Conservation (phyloP, 2,113 vertebrate genomes). For the Willisornis vidua region DNA sequence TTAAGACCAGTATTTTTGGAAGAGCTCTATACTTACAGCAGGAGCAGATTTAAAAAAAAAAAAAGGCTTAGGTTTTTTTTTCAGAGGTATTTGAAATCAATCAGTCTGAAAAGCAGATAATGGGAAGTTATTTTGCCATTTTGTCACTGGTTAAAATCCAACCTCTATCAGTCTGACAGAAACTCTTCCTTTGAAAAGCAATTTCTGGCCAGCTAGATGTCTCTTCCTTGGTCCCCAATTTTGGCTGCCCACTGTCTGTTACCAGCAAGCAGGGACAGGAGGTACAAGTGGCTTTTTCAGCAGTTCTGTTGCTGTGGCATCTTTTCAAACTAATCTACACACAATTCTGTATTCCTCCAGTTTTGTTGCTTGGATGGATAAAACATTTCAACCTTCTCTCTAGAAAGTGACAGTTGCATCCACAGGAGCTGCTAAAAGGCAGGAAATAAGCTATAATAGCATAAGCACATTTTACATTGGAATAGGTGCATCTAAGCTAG, state of each 20-base stretch:
- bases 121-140: background rate
- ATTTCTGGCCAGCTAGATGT: background rate
- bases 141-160: background rate
- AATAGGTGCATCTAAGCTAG: background rate
- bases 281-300: background rate
- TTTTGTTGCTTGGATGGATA: background rate
- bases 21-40: background rate
- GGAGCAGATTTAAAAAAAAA: background rate
- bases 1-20: background rate
- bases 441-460: background rate
- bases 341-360: background rate
- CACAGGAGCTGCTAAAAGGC: background rate
- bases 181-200: background rate
- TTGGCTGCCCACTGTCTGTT: background rate
- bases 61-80: background rate
- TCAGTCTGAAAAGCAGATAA: background rate
- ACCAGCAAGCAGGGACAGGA: background rate
- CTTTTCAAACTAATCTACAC: constrained; percentile 1
- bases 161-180: background rate
- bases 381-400: constrained; percentile 2
- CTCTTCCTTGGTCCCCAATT: background rate
- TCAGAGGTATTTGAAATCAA: background rate
- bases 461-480: background rate
- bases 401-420: background rate
- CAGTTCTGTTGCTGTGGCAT: constrained; percentile 1